Conservation (phyloP, 2,888 invertebrate genomes). For the Margaritifera margaritifera region DNA sequence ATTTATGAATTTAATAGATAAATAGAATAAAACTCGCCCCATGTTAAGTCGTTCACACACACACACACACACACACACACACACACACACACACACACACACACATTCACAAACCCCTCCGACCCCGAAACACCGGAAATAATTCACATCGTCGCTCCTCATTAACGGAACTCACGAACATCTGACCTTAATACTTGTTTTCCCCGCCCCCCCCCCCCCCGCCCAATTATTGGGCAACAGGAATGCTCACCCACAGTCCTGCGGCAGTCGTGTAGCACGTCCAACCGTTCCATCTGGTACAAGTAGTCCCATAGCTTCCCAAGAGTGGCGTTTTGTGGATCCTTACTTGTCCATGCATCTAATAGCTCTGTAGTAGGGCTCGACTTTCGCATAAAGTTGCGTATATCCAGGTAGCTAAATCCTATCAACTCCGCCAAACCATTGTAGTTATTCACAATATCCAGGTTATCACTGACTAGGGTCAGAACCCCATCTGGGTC, state of each 20-base stretch:
- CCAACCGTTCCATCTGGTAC: slow-evolving; percentile 29
- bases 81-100: too few relatives aligned
- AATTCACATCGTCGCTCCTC: not conserved
- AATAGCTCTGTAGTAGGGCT: slow-evolving; percentile 30
- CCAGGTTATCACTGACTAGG: slow-evolving; percentile 16
- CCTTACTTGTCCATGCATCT: slow-evolving; percentile 26
- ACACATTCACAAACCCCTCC: too few relatives aligned
- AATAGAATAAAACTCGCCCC: too few relatives aligned
- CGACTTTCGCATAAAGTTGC: slow-evolving; percentile 20
- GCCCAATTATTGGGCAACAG: not conserved
- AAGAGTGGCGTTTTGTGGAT: slow-evolving; percentile 17
- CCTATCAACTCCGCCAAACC: slow-evolving; percentile 41
- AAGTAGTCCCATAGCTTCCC: slow-evolving; percentile 34
- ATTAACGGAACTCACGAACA: not conserved
- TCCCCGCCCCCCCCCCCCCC: too few relatives aligned
- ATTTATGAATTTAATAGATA: too few relatives aligned
- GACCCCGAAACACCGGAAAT: not conserved
- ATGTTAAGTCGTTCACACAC: too few relatives aligned
- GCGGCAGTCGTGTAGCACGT: slow-evolving; percentile 34
- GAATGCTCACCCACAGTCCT: slow-evolving; percentile 30
- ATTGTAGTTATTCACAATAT: slow-evolving; percentile 30
- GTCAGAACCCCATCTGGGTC: slow-evolving; percentile 24
- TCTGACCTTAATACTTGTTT: too few relatives aligned
- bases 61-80: too few relatives aligned
- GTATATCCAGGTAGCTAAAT: slow-evolving; percentile 30